phyloP scores from a whole-genome alignment of 2,113 vertebrate genomes.

The Scopus umbretta region DNA sequence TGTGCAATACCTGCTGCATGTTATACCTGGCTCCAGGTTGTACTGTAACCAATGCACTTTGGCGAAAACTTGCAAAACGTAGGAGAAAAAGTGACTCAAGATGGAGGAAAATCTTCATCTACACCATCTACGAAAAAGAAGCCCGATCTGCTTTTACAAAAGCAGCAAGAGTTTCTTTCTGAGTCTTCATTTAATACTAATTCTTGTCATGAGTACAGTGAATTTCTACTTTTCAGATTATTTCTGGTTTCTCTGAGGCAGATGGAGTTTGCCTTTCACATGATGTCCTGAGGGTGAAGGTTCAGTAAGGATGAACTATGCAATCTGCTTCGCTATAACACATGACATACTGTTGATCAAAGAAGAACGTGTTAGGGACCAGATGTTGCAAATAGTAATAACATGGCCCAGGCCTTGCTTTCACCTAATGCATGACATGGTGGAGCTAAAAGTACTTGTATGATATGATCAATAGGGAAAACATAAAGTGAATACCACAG shows the following conservation, averaged over 20 bases:
- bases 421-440: constrained; percentile 10
- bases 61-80: neutral
- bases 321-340: constrained; percentile 35
- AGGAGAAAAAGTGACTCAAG: neutral
- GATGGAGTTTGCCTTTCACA: constrained; percentile 27
- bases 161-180: neutral
- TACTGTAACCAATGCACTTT: neutral
- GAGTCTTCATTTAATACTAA: neutral
- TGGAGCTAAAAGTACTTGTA: neutral
- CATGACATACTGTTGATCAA: constrained; percentile 25
- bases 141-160: neutral
- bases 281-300: constrained; percentile 34
- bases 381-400: constrained; percentile 50
- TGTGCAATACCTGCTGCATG: neutral
- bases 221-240: neutral
- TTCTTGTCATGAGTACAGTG: neutral
- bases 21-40: neutral
- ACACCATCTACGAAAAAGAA: neutral
- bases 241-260: constrained; percentile 31
- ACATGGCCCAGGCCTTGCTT: constrained; percentile 12
- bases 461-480: constrained; percentile 27
- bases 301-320: constrained; percentile 46
- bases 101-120: neutral
- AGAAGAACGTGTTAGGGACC: constrained; percentile 22
- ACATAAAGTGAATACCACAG: neutral